These are phyloP conservation scores for Grammomys surdaster DNA, from an alignment of 2,113 vertebrate genomes.

Conservation along the genomic window DNA sequence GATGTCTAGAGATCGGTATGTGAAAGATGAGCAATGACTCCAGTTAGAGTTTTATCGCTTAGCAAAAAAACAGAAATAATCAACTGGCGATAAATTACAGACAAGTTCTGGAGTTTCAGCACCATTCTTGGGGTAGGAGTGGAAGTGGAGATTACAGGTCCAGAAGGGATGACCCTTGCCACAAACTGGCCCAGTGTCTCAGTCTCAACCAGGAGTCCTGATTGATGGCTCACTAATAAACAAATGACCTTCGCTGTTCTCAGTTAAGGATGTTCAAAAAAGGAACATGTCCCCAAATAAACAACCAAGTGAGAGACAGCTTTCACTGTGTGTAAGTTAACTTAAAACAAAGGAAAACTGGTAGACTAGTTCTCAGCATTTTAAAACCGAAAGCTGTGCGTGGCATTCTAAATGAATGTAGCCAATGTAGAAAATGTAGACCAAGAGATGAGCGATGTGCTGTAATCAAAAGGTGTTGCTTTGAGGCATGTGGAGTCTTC, in stretches of 20 bases:
- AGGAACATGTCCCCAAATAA: background rate
- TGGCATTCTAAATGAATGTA: background rate
- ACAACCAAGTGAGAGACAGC: background rate
- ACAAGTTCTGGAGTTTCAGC: too few relatives aligned
- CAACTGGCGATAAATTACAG: background rate
- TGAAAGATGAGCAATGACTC: background rate
- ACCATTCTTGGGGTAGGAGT: background rate
- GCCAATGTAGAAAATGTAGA: background rate
- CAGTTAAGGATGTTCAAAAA: background rate
- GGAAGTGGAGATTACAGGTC: background rate
- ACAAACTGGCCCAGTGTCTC: background rate
- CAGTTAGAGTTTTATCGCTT: accelerated
- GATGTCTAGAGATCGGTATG: background rate
- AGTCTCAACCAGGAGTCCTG: background rate
- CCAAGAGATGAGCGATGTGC: background rate
- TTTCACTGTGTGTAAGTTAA: background rate
- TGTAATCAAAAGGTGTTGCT: background rate
- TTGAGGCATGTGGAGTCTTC: background rate
- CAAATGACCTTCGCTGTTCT: background rate
- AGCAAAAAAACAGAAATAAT: accelerated
- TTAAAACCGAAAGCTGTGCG: background rate
- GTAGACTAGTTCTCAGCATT: background rate
- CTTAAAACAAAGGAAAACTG: background rate
- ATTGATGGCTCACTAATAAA: background rate
- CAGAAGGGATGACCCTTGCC: background rate